Base-by-base conservation (phyloP, 1,140 invertebrate species). In the Scylla paramamosain region DNA sequence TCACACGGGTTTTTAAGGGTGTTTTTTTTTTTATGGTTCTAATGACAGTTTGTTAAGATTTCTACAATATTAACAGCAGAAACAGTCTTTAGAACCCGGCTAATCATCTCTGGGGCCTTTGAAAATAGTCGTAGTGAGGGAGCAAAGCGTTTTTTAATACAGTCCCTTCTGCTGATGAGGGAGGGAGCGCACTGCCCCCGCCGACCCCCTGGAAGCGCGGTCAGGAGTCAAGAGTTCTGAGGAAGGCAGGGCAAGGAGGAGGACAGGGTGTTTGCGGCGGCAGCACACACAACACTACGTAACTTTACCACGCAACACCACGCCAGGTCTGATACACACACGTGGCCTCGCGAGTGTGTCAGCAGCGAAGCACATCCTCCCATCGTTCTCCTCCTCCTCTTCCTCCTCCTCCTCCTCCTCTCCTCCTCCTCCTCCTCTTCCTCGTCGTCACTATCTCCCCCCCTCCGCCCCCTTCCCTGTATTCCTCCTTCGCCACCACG, bases 291-390 rank as follows among this genome's bases (percentile, higher is more conserved):
- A n/a, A 77, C 16, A 77, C 67, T 77, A 77, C 12, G 6, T n/a
- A 12, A 59, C 52, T 59, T 4, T 8, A 16, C 52, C 20, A 59
- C 52, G 10, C 67, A 12, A 77, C 67, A 20, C 67, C 16, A 3
- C 67, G 67, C 20, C 67, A 77, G 67, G 67, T 77, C n/a, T 77
- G 67, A 77, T 77, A n/a, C 25, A 77, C 52, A 12, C 52, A 59
- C 52, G 16, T 7, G 67, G 12, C 12, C 12, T 20, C 67, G 12
- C 67, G 67, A n/a, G 20, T 12, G 67, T 77, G 16, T 77, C n/a
- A 77, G 67, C 67, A 77, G 67, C 67, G 20, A 77, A 77, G 67
- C 67, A 77, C 67, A 77, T 77, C 67, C 67, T 77, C 67, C 67
- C 67, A 77, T 25, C 67, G 20, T 77, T n/a, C 20, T 77, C 25